These are phyloP conservation scores for Scylla paramamosain DNA, from an alignment of 1,140 invertebrate genomes.

Conservation along the genomic window DNA sequence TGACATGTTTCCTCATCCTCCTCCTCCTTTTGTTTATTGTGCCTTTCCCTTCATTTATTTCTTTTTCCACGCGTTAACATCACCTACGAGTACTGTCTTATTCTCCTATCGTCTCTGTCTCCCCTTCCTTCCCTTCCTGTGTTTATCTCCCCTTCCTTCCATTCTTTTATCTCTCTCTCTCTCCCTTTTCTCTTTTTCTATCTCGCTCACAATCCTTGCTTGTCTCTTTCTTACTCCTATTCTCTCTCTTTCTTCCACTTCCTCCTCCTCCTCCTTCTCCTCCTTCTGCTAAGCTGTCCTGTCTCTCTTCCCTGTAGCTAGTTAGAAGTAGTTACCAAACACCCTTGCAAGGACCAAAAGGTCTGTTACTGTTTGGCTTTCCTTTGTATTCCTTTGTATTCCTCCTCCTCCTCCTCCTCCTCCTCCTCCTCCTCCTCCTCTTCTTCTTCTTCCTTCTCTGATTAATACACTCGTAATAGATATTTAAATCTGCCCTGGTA, in stretches of 20 bases:
- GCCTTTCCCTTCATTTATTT: neutral
- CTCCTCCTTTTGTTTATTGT: neutral
- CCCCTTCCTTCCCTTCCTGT: neutral
- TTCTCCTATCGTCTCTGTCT: neutral
- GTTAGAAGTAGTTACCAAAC: too few species aligned
- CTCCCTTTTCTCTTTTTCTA: too few species aligned
- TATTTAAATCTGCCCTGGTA: constrained; percentile 14
- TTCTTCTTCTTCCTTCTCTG: neutral
- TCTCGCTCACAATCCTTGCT: neutral
- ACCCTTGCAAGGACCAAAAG: too few species aligned
- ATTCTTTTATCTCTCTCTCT: neutral
- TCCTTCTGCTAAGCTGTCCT: neutral
- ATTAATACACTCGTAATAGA: constrained; percentile 34
- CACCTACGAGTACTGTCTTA: neutral
- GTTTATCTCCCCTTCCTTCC: neutral
- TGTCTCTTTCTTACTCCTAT: neutral
- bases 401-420: neutral
- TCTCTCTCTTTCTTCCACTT: neutral
- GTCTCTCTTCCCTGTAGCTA: neutral
- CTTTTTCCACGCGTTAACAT: neutral
- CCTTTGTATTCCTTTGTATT: too few species aligned
- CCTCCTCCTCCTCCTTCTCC: neutral
- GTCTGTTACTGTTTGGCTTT: too few species aligned
- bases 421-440: neutral
- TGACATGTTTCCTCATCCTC: too few species aligned